Percentiles rank a stretch among this genome's conserved stretches.
These are phyloP conservation scores for Mesembrinibis cayennensis DNA, from an alignment of 2,113 vertebrate species.

Conservation along the genomic window DNA sequence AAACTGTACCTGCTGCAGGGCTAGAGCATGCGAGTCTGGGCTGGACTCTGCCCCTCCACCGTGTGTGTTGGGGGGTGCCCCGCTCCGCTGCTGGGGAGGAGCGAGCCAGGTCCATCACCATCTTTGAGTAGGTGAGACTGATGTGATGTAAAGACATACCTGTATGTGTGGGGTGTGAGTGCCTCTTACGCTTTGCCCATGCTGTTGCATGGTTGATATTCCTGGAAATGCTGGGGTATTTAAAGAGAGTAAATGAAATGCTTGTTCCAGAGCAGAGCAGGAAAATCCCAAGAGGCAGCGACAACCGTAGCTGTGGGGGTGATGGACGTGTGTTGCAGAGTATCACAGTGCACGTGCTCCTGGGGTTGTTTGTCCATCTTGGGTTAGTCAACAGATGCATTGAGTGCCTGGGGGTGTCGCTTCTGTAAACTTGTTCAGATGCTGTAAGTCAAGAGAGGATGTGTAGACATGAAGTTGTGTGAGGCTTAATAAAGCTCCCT, in stretches of 20 bases:
- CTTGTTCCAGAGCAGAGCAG: background rate
- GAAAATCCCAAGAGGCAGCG: background rate
- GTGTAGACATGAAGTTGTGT: background rate
- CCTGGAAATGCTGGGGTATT: background rate
- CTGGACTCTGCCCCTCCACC: background rate
- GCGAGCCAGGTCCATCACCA: rapidly evolving
- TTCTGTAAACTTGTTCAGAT: rapidly evolving
- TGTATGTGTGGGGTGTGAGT: rapidly evolving
- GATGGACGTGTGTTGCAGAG: background rate
- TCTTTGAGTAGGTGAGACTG: background rate
- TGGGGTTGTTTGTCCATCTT: rapidly evolving
- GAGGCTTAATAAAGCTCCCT: background rate
- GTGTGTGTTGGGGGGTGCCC: too few species aligned
- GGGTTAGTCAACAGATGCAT: rapidly evolving
- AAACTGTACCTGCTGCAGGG: background rate
- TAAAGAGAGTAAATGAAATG: rapidly evolving
- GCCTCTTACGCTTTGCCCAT: rapidly evolving
- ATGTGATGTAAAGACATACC: rapidly evolving
- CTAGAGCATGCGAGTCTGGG: background rate
- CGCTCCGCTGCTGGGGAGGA: background rate
- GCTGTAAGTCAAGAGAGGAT: background rate
- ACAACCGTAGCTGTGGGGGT: background rate
- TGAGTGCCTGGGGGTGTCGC: background rate
- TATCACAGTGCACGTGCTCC: rapidly evolving
- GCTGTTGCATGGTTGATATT: rapidly evolving